Base-by-base conservation (phyloP, 2,888 invertebrate species). In the Mesorhabditis belari region DNA sequence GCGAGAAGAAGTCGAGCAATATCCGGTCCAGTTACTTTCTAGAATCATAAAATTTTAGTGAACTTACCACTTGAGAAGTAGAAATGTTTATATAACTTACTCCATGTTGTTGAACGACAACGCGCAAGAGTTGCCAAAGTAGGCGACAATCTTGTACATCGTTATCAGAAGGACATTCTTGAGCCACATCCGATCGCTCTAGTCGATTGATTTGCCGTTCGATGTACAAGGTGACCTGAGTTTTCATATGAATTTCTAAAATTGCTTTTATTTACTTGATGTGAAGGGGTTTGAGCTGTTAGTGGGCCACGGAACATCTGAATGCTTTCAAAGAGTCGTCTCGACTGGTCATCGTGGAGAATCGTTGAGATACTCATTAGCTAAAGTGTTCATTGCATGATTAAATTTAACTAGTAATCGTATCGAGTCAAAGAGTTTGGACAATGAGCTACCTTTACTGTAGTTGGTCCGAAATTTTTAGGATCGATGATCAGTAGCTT, bases 11-110 rank as follows among this genome's bases (percentile, higher is more conserved):
- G 68, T 5, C 67, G 66, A 2, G 77, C 75, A 61, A 77, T 65
- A 57, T 77, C 77, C 3, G 77, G 76, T 3, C 77, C 77, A 25
- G 74, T 76, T n/a, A 77, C 71, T 53, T 65, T 66, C 76, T 76
- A 58, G 50, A 74, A 61, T 49, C 12, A 9, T 4, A 24, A 17
- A 26, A 19, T 51, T 58, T 61, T 21, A 63, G 57, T 54, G 60
- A 17, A 9, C 21, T 6, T 27, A 4, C 28, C 19, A 25, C 9
- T 44, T 44, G 9, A n/a, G 29, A 29, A 19, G 21, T 23, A 21
- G n/a, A 58, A 59, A 23, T 52, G 24, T 12, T 51, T 1, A 51
- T 6, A 58, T 1, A 1, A 63, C 61, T 49, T n/a, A 74, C 76
- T 17, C 76, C 77, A 49, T 77, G 74, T 27, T 78, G 77, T 49